These are phyloP conservation scores for Scaptomyza montana DNA, from an alignment of 1,140 invertebrate genomes.

Conservation along the genomic window DNA sequence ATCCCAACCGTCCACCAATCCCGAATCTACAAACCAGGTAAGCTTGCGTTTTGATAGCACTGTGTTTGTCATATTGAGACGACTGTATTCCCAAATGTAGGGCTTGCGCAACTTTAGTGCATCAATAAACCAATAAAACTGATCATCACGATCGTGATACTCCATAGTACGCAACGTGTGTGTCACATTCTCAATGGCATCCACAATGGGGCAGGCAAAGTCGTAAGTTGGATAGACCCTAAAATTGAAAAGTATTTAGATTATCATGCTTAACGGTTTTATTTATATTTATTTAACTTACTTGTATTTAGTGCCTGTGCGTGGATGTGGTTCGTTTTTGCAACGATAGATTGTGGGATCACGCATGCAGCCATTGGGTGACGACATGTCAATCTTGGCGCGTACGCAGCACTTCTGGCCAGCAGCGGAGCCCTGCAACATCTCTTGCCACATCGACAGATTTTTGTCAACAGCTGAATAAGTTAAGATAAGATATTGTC, in stretches of 20 bases:
- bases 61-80: conserved; percentile 98
- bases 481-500: background rate
- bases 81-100: conserved; percentile 97
- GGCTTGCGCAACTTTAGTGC: conserved; percentile 94
- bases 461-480: conserved; percentile 92
- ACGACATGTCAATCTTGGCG: conserved; percentile 99
- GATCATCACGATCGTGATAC: conserved; percentile 98
- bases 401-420: conserved; percentile 96
- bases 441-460: conserved; percentile 96
- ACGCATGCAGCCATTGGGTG: conserved; percentile 97
- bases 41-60: conserved; percentile 98
- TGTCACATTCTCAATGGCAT: conserved; percentile 98
- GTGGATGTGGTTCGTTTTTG: conserved; percentile 96
- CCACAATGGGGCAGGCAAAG: conserved; percentile 99
- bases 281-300: conserved; percentile 84
- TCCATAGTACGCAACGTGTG: conserved; percentile 99
- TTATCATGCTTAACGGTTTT: background rate
- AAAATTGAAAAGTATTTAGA: conserved; percentile 34
- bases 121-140: conserved; percentile 98
- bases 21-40: conserved; percentile 98
- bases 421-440: conserved; percentile 92
- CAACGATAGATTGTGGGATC: conserved; percentile 99
- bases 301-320: conserved; percentile 98
- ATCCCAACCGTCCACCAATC: conserved; percentile 98
- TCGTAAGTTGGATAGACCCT: conserved; percentile 99